Percentiles rank a stretch among this genome's conserved stretches.
phyloP scores from a whole-genome alignment of 2,113 vertebrate species.

The Phalacrocorax aristotelis region DNA sequence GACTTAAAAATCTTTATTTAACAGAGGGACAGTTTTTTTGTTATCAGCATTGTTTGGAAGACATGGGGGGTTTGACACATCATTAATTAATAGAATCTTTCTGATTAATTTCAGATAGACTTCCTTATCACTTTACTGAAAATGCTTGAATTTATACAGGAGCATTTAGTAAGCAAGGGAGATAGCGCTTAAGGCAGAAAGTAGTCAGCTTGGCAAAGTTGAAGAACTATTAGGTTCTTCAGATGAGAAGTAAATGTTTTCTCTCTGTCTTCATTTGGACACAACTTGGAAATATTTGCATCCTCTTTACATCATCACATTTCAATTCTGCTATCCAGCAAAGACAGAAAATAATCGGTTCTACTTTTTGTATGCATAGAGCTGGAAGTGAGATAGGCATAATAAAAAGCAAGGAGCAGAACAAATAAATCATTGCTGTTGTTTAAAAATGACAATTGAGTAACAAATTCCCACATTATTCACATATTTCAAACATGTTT shows the following conservation, averaged over 20 bases:
- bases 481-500: neutral
- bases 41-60: neutral
- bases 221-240: neutral
- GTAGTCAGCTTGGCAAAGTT: neutral
- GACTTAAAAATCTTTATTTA: neutral
- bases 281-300: neutral
- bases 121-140: neutral
- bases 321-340: neutral
- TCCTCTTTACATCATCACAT: neutral
- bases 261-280: neutral
- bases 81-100: neutral
- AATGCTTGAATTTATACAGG: neutral
- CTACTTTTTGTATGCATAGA: neutral
- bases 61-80: accelerated
- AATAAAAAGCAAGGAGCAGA: neutral
- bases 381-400: neutral
- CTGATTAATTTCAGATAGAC: neutral
- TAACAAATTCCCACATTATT: neutral
- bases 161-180: neutral
- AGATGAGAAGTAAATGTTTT: neutral
- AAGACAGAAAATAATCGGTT: neutral
- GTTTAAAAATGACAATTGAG: neutral
- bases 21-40: neutral
- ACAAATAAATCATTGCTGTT: neutral
- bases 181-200: neutral